Evolutionary conservation across 2,113 vertebrate genomes (phyloP).

Genomic region (Bostrychus sinensis): DNA sequence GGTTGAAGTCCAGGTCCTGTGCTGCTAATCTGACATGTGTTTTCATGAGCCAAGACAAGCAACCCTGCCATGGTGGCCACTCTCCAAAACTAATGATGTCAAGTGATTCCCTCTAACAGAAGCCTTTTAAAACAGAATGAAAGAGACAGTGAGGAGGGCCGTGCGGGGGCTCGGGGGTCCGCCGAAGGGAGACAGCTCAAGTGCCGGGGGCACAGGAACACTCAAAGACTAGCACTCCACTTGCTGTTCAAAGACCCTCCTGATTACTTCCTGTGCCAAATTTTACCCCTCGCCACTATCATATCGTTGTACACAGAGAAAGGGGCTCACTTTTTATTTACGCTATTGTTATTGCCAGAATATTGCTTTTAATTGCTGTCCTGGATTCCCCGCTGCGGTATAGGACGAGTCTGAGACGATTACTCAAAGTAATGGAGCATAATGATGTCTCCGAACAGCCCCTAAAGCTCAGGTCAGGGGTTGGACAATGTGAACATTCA

Average conservation of each 20-base stretch:
- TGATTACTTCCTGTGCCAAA: conserved; percentile 64
- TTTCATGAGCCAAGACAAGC: conserved; percentile 80
- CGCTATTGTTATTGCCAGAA: conserved; percentile 76
- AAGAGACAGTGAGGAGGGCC: conserved; percentile 54
- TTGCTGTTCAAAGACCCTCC: conserved; percentile 46
- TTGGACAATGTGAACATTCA: conserved; percentile 87
- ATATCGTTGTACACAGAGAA: conserved; percentile 80
- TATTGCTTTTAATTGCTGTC: conserved; percentile 84
- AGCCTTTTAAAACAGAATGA: conserved; percentile 74
- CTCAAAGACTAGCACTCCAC: conserved; percentile 32
- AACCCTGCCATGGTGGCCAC: conserved; percentile 75
- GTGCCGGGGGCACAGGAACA: conserved; percentile 25
- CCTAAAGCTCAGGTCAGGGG: conserved; percentile 80
- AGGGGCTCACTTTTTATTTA: conserved; percentile 80
- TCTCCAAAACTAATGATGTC: conserved; percentile 84
- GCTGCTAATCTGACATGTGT: conserved; percentile 77
- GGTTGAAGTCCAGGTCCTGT: conserved; percentile 65
- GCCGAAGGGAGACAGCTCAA: conserved; percentile 24
- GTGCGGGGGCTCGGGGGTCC: conserved; percentile 38
- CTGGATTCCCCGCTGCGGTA: conserved; percentile 74
- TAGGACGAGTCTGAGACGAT: conserved; percentile 80
- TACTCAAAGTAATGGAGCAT: conserved; percentile 84
- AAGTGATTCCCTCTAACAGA: conserved; percentile 80
- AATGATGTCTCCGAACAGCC: conserved; percentile 78
- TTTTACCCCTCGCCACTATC: conserved; percentile 78